Conservation (phyloP, 2,113 vertebrate species). For the Hippocampus abdominalis region DNA sequence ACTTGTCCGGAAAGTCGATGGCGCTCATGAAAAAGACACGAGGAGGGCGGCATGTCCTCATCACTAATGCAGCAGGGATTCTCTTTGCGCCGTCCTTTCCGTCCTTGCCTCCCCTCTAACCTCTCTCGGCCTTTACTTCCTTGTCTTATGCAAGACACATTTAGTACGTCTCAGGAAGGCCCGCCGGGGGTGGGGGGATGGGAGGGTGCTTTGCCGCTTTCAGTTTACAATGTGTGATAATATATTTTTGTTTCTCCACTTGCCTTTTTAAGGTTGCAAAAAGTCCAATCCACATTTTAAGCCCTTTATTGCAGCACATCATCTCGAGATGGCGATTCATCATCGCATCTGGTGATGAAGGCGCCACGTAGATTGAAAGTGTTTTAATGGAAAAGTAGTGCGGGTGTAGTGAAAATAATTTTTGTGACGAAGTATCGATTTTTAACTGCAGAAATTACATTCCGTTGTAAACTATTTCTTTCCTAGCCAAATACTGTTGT, state of each 20-base stretch:
- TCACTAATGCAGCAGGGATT: slow-evolving; percentile 53
- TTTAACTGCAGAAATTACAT: too few relatives aligned
- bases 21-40: slow-evolving; percentile 50
- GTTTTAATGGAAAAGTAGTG: too few relatives aligned
- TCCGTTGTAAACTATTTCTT: too few relatives aligned
- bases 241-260: too few relatives aligned
- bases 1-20: slow-evolving; percentile 42
- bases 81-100: slow-evolving; percentile 37
- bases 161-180: not conserved
- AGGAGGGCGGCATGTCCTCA: slow-evolving; percentile 47
- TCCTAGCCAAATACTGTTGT: too few relatives aligned
- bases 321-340: not conserved
- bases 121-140: slow-evolving; percentile 11
- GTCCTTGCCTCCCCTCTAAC: slow-evolving; percentile 8
- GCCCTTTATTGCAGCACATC: not conserved
- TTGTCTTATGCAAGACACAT: slow-evolving; percentile 27
- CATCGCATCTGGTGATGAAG: slow-evolving; percentile 32
- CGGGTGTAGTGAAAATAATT: too few relatives aligned
- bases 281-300: not conserved
- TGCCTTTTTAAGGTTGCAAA: not conserved
- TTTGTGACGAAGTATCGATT: too few relatives aligned
- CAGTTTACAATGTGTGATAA: not conserved
- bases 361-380: too few relatives aligned
- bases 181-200: not conserved
- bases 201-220: not conserved